phyloP scores from a whole-genome alignment of 2,888 invertebrate species.

The Tinea semifulvella region DNA sequence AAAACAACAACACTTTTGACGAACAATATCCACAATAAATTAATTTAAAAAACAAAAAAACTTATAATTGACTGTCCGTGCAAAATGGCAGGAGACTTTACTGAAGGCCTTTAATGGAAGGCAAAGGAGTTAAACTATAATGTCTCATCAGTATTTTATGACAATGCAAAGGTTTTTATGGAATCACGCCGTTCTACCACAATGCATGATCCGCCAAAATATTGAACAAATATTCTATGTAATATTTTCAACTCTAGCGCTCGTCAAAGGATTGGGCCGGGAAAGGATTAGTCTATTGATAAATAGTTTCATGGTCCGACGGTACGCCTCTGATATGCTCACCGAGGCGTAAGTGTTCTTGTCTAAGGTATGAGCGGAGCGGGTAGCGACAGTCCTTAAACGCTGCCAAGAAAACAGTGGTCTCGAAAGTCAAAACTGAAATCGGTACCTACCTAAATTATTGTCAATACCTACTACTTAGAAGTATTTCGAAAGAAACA shows the following conservation, averaged over 20 bases:
- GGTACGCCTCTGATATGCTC: background rate
- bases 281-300: slow-evolving; percentile 49
- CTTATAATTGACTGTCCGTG: too few species aligned
- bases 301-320: slow-evolving; percentile 35
- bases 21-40: too few species aligned
- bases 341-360: slow-evolving; percentile 23
- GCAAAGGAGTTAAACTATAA: too few species aligned
- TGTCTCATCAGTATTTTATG: too few species aligned
- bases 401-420: slow-evolving; percentile 26
- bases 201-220: slow-evolving; percentile 45
- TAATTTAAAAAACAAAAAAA: too few species aligned
- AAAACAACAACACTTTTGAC: too few species aligned
- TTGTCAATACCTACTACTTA: too few species aligned
- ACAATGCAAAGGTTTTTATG: background rate
- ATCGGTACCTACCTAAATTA: too few species aligned
- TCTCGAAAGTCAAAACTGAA: too few species aligned
- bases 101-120: too few species aligned
- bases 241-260: slow-evolving; percentile 48
- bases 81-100: too few species aligned
- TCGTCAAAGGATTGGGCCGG: slow-evolving; percentile 48
- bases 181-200: slow-evolving; percentile 20
- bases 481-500: too few species aligned
- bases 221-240: slow-evolving; percentile 49
- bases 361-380: slow-evolving; percentile 1
- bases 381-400: slow-evolving; percentile 19